Conservation (phyloP, 2,113 vertebrate species). For the Mesoclemmys tuberculata region DNA sequence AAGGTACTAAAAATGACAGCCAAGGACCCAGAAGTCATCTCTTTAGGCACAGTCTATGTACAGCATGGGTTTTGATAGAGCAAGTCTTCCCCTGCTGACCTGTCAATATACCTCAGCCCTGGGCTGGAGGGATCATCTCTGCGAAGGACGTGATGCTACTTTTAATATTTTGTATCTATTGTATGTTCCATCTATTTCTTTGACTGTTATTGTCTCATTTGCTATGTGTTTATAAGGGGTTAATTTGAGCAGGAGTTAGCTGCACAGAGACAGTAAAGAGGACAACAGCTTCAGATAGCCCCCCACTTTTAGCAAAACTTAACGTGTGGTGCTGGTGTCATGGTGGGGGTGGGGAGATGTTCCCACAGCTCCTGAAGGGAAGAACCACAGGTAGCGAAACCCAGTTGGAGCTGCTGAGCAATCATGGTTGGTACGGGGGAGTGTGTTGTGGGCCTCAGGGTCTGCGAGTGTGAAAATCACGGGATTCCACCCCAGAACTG, state of each 20-base stretch:
- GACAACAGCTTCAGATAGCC: background rate
- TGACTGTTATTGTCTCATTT: conserved; percentile 12
- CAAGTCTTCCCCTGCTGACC: background rate
- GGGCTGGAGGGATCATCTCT: background rate
- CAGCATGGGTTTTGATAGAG: background rate
- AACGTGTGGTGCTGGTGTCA: background rate
- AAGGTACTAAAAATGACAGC: background rate
- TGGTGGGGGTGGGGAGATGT: too few species aligned
- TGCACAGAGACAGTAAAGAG: conserved; percentile 13
- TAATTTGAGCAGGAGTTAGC: background rate
- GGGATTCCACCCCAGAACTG: background rate
- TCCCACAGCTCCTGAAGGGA: background rate
- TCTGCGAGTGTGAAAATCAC: background rate
- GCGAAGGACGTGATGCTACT: background rate
- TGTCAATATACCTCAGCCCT: background rate
- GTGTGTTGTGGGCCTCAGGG: rapidly evolving
- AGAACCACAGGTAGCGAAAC: background rate
- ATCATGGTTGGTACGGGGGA: background rate
- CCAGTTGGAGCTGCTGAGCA: background rate
- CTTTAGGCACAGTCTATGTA: background rate
- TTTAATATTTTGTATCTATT: background rate
- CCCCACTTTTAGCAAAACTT: background rate
- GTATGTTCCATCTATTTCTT: conserved; percentile 54
- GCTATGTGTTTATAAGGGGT: background rate
- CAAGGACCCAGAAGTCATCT: background rate